Evolutionary conservation across 2,888 invertebrate species (phyloP).

Genomic region (Drosophila hawaiiensis): DNA sequence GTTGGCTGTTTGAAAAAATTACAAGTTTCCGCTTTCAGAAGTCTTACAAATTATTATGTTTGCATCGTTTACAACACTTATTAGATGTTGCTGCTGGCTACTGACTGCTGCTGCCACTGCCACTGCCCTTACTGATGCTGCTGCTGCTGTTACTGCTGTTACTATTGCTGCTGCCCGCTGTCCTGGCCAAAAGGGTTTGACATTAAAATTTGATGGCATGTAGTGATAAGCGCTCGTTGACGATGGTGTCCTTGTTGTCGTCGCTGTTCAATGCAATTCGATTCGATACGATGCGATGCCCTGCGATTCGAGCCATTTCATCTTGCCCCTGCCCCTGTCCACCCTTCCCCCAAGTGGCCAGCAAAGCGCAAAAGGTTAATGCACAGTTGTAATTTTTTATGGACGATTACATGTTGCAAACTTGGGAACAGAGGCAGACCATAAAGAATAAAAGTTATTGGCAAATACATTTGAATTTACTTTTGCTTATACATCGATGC

Average conservation of each 20-base stretch:
- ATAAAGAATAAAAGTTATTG: constrained; percentile 79
- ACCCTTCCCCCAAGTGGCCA: constrained; percentile 49
- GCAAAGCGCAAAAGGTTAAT: constrained; percentile 72
- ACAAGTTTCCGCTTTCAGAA: constrained; percentile 83
- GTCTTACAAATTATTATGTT: constrained; percentile 80
- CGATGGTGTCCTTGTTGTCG: constrained; percentile 59
- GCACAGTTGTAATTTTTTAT: constrained; percentile 81
- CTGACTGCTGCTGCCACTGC: constrained; percentile 10
- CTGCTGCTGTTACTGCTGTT: not conserved
- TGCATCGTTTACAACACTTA: constrained; percentile 80
- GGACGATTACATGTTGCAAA: constrained; percentile 78
- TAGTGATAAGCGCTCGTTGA: constrained; percentile 76
- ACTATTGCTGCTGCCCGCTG: constrained; percentile 15
- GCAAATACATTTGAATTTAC: constrained; percentile 78
- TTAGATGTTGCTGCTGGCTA: constrained; percentile 58
- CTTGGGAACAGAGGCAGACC: constrained; percentile 64
- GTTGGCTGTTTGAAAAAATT: constrained; percentile 73
- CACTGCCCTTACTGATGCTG: constrained; percentile 10
- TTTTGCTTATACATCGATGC: constrained; percentile 51
- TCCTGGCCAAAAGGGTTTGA: constrained; percentile 72
- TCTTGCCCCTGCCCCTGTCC: constrained; percentile 35
- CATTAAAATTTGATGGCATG: constrained; percentile 81
- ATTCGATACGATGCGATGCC: constrained; percentile 26
- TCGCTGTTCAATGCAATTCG: constrained; percentile 42
- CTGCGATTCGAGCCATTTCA: constrained; percentile 20